Conservation (phyloP, 2,888 invertebrate species). For the Chymomyza caudatula region DNA sequence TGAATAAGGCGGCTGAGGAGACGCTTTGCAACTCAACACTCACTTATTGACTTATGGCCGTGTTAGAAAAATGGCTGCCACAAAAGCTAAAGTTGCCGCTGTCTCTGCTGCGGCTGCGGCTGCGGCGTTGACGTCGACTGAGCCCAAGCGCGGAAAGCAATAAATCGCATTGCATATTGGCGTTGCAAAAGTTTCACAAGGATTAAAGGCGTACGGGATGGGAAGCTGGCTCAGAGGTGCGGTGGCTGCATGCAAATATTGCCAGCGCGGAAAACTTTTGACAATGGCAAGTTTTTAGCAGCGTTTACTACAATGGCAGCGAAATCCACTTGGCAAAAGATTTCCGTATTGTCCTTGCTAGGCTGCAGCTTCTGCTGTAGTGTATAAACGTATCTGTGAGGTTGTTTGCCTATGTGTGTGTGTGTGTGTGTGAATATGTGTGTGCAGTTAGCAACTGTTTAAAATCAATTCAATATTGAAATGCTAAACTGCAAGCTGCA, state of each 20-base stretch:
- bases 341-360: background rate
- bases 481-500: conserved; percentile 25
- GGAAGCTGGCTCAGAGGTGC: conserved; percentile 26
- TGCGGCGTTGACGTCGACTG: background rate
- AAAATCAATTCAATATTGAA: conserved; percentile 66
- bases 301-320: background rate
- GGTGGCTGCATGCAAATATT: conserved; percentile 56
- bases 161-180: background rate
- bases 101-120: background rate
- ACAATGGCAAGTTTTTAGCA: conserved; percentile 42
- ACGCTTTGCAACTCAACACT: conserved; percentile 65
- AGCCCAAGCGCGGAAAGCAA: conserved; percentile 35
- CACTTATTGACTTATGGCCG: conserved; percentile 62
- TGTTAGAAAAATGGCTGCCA: conserved; percentile 29
- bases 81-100: background rate
- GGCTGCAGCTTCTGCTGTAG: background rate
- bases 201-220: conserved; percentile 10
- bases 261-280: conserved; percentile 45
- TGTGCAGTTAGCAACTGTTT: conserved; percentile 62
- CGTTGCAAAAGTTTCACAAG: conserved; percentile 28
- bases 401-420: background rate
- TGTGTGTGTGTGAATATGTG: conserved; percentile 3
- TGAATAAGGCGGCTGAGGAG: conserved; percentile 28
- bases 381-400: too few species aligned
- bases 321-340: background rate